Percentiles rank a stretch among this genome's conserved stretches.
These are phyloP conservation scores for Diploscapter pachys DNA, from an alignment of 1,140 invertebrate species.

Conservation along the genomic window DNA sequence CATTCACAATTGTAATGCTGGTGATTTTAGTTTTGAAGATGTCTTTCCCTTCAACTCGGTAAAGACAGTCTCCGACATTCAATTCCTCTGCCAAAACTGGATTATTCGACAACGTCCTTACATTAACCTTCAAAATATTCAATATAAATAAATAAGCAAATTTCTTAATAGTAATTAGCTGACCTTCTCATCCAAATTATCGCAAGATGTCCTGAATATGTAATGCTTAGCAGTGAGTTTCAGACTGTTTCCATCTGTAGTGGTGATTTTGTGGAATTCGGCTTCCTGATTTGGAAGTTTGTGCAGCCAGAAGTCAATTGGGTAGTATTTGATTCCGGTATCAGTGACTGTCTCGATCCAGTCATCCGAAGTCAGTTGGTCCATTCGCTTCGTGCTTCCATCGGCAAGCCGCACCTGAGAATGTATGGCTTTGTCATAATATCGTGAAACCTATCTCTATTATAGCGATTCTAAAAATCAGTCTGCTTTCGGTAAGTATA, in stretches of 20 bases:
- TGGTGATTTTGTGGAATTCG: conserved; percentile 27
- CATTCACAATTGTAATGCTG: conserved; percentile 12
- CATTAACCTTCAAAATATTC: background rate
- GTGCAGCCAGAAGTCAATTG: conserved; percentile 30
- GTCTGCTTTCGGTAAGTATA: background rate
- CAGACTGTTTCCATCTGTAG: conserved; percentile 28
- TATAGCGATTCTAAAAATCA: background rate
- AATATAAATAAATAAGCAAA: background rate
- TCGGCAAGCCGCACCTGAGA: conserved; percentile 11
- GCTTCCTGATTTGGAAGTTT: conserved; percentile 12
- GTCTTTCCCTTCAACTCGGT: conserved; percentile 6
- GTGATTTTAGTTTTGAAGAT: conserved; percentile 18
- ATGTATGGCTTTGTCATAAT: no score
- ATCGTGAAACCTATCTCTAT: no score
- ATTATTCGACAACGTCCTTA: conserved; percentile 12
- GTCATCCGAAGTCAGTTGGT: conserved; percentile 22
- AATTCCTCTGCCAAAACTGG: conserved; percentile 35
- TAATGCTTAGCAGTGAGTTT: conserved; percentile 37
- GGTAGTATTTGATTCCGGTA: background rate
- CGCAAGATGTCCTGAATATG: conserved; percentile 34
- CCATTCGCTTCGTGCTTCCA: conserved; percentile 28
- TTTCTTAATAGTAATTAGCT: background rate
- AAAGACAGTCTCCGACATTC: conserved; percentile 32
- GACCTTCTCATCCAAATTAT: background rate
- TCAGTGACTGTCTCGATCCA: conserved; percentile 27